phyloP scores from a whole-genome alignment of 1,140 invertebrate genomes.

The Cephus cinctus region DNA sequence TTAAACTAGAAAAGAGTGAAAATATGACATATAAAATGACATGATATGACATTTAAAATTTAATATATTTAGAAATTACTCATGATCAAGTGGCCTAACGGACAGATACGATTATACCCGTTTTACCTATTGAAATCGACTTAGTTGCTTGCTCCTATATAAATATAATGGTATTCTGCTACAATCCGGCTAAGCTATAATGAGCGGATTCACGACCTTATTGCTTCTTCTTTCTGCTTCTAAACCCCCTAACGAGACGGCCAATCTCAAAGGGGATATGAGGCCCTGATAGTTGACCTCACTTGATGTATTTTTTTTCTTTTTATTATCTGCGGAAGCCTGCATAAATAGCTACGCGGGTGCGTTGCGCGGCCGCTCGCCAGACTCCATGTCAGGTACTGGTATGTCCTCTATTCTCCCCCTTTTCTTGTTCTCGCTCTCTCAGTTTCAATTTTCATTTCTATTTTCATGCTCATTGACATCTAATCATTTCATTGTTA shows the following conservation, averaged over 20 bases:
- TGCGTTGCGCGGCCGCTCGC: conserved; percentile 70
- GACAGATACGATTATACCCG: too few relatives aligned
- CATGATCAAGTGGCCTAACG: too few relatives aligned
- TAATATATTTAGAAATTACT: too few relatives aligned
- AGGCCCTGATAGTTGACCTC: conserved; percentile 35
- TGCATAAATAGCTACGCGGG: conserved; percentile 73
- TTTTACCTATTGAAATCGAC: not conserved
- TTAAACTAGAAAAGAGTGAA: too few relatives aligned
- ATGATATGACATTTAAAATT: too few relatives aligned
- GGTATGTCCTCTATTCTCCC: conserved; percentile 53
- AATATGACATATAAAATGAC: too few relatives aligned
- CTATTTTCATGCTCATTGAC: conserved; percentile 2
- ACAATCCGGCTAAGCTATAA: not conserved
- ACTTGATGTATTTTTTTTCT: conserved; percentile 55
- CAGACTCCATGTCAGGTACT: conserved; percentile 74
- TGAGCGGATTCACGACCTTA: not conserved
- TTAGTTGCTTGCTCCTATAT: conserved; percentile 3
- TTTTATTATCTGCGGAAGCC: conserved; percentile 57
- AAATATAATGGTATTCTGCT: not conserved
- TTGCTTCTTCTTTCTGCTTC: conserved; percentile 24
- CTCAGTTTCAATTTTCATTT: conserved; percentile 1
- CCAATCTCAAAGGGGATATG: conserved; percentile 29
- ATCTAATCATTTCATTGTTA: not conserved
- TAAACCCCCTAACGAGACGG: conserved; percentile 23
- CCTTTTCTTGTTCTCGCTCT: conserved; percentile 27